Conservation (phyloP, 2,797 vertebrate species). For the Halcyon smyrnensis region DNA sequence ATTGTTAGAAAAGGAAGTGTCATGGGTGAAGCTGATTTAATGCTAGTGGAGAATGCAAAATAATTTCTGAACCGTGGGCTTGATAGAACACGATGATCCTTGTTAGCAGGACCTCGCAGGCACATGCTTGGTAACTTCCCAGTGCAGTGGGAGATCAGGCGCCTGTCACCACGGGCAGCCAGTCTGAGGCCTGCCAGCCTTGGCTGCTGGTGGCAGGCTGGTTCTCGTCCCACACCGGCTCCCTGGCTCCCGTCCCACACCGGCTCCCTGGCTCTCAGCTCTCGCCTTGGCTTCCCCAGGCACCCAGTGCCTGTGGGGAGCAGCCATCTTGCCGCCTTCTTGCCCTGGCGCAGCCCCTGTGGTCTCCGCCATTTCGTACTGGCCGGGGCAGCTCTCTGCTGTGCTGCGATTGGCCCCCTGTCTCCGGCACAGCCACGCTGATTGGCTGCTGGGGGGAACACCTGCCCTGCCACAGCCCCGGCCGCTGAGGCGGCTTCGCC, state of each 20-base stretch:
- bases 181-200: background rate
- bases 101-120: background rate
- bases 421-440: background rate
- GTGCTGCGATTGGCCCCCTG: background rate
- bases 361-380: background rate
- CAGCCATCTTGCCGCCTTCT: background rate
- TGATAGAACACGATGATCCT: background rate
- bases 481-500: accelerated
- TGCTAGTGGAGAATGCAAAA: background rate
- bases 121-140: accelerated
- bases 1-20: background rate
- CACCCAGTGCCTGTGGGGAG: accelerated
- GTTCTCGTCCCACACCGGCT: too few species aligned
- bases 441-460: background rate
- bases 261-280: background rate
- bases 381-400: background rate
- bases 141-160: background rate
- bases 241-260: too few species aligned
- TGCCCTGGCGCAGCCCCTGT: accelerated
- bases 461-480: accelerated
- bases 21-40: background rate
- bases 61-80: background rate
- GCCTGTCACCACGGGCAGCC: accelerated
- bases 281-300: background rate
- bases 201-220: background rate